Evolutionary conservation across 2,888 invertebrate genomes (phyloP).

Genomic region (Odontothrips loti): DNA sequence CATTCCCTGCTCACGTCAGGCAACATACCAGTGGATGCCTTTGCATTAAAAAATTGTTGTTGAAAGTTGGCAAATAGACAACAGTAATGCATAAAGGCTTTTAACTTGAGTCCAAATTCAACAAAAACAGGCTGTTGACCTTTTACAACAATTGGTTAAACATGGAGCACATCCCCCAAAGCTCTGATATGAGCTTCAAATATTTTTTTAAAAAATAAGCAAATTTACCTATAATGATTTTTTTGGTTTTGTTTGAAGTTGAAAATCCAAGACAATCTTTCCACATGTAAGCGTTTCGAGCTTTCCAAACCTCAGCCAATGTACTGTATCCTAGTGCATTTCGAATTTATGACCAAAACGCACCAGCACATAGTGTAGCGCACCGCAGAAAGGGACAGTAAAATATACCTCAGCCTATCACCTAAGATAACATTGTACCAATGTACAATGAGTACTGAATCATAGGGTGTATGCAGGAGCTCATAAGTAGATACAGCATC

Average conservation of each 20-base stretch:
- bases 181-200: conserved; percentile 16
- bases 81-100: not conserved
- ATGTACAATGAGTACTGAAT: not conserved
- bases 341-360: not conserved
- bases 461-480: not conserved
- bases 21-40: not conserved
- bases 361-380: not conserved
- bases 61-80: not conserved
- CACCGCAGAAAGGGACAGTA: not conserved
- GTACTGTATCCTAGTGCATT: not conserved
- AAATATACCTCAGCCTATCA: not conserved
- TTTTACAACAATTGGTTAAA: not conserved
- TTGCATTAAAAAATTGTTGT: not conserved
- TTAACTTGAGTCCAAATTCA: not conserved
- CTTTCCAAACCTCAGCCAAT: not conserved
- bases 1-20: not conserved
- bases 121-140: conserved; percentile 12
- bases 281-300: conserved; percentile 1
- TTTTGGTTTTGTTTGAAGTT: not conserved
- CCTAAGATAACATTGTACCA: not conserved
- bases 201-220: not conserved
- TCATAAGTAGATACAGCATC: not conserved
- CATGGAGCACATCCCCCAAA: not conserved
- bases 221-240: not conserved
- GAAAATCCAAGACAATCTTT: not conserved